Percentiles rank a stretch among this genome's conserved stretches.
phyloP scores from a whole-genome alignment of 1,140 invertebrate species.

The Sycobia sp. region DNA sequence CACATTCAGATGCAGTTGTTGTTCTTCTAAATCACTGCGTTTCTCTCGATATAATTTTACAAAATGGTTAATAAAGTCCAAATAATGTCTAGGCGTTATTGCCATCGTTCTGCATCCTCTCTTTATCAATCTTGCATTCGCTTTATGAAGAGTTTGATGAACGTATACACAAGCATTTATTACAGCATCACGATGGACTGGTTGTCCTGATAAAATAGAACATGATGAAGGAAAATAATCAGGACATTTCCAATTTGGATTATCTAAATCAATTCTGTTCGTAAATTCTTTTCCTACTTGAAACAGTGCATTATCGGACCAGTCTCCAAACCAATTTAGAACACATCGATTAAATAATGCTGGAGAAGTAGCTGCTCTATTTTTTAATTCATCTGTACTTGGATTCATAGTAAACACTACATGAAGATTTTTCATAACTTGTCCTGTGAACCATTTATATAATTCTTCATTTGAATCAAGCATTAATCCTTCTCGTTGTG shows the following conservation, averaged over 20 bases:
- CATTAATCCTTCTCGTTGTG: conserved; percentile 97
- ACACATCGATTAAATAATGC: conserved; percentile 99
- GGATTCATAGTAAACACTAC: conserved; percentile 99
- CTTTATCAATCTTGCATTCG: conserved; percentile 87
- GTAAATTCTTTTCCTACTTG: conserved; percentile 92
- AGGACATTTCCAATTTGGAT: conserved; percentile 80
- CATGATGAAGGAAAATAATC: conserved; percentile 88
- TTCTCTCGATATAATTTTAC: conserved; percentile 98
- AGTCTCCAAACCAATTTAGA: conserved; percentile 99
- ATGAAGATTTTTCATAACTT: conserved; percentile 99
- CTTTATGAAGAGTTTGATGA: conserved; percentile 94
- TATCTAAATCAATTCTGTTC: conserved; percentile 81
- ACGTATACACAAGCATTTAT: conserved; percentile 98
- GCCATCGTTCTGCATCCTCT: conserved; percentile 94
- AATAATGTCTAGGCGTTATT: conserved; percentile 96
- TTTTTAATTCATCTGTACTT: conserved; percentile 95
- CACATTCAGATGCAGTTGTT: conserved; percentile 98
- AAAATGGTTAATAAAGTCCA: conserved; percentile 99
- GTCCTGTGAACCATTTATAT: conserved; percentile 97
- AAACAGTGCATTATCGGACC: conserved; percentile 96
- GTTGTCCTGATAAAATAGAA: conserved; percentile 74
- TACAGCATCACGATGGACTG: conserved; percentile 90
- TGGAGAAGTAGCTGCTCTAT: conserved; percentile 96
- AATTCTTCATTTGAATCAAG: conserved; percentile 97
- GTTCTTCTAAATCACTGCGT: conserved; percentile 96